Percentiles rank a stretch among this genome's conserved stretches.
Conservation (phyloP, 2,797 vertebrate species). For the Bovichtus diacanthus region DNA sequence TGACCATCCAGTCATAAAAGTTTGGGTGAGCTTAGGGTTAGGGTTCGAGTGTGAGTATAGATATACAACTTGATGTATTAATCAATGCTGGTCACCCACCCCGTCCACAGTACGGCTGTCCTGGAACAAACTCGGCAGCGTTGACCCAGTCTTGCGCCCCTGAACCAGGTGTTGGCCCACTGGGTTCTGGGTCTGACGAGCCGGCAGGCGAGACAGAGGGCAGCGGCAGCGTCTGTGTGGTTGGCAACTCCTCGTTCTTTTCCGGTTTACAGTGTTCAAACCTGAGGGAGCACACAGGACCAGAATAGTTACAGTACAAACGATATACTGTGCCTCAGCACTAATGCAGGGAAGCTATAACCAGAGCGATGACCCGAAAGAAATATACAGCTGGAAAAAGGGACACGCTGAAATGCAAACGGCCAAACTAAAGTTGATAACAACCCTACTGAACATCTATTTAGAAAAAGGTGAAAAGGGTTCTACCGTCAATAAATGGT, state of each 20-base stretch:
- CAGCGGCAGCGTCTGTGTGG: constrained; percentile 80
- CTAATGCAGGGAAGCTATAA: not conserved
- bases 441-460: not conserved
- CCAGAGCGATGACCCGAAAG: too few relatives aligned
- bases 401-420: not conserved
- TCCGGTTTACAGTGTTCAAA: constrained; percentile 95
- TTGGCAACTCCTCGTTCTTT: constrained; percentile 88
- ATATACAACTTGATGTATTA: not conserved
- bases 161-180: constrained; percentile 77
- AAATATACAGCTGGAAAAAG: not conserved
- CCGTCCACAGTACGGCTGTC: constrained; percentile 97
- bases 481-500: not conserved
- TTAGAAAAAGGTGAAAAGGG: too few relatives aligned
- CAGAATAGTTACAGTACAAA: not conserved
- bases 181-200: constrained; percentile 80
- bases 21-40: not conserved
- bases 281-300: constrained; percentile 68
- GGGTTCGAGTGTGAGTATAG: not conserved
- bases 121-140: constrained; percentile 96
- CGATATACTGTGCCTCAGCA: not conserved
- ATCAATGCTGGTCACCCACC: constrained; percentile 76
- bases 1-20: not conserved
- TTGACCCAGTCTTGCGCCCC: constrained; percentile 95
- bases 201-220: constrained; percentile 81
- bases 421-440: too few relatives aligned